Percentiles rank a stretch among this genome's conserved stretches.
Evolutionary conservation across 2,113 vertebrate species (phyloP).

Genomic region (Periophthalmodon schlosseri): DNA sequence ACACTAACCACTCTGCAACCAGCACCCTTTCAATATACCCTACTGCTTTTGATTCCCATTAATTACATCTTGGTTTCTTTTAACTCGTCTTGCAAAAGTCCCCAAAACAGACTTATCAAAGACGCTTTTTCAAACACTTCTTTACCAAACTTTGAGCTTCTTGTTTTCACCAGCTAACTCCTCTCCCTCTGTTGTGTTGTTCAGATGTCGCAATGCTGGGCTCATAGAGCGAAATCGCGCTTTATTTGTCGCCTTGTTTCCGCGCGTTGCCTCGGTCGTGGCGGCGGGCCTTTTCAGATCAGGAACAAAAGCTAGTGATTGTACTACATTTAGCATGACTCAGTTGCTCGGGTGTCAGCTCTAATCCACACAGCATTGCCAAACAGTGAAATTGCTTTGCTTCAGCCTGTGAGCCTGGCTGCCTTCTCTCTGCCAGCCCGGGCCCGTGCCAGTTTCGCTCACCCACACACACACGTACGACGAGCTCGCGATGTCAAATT

Average conservation of each 20-base stretch:
- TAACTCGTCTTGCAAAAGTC: slow-evolving; percentile 10
- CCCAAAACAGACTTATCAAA: not conserved
- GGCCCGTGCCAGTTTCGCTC: slow-evolving; percentile 67
- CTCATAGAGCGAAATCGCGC: slow-evolving; percentile 60
- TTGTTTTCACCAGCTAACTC: slow-evolving; percentile 23
- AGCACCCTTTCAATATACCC: not conserved
- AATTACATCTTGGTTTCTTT: not conserved
- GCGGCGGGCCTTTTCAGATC: slow-evolving; percentile 66
- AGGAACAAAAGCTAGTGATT: slow-evolving; percentile 72
- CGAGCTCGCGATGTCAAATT: slow-evolving; percentile 71
- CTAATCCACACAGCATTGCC: slow-evolving; percentile 76
- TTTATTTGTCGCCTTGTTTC: slow-evolving; percentile 56
- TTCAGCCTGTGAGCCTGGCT: slow-evolving; percentile 63
- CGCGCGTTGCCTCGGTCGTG: slow-evolving; percentile 36
- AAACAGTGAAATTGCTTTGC: slow-evolving; percentile 77
- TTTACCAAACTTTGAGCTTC: slow-evolving; percentile 22
- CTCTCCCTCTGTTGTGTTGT: slow-evolving; percentile 50
- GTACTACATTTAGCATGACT: slow-evolving; percentile 78
- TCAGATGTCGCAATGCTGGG: slow-evolving; percentile 52
- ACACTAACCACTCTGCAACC: not conserved
- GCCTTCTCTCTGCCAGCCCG: slow-evolving; percentile 65
- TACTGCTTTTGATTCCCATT: not conserved
- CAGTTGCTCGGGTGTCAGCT: slow-evolving; percentile 74
- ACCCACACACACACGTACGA: slow-evolving; percentile 34
- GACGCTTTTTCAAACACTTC: slow-evolving; percentile 15